Evolutionary conservation across 2,888 invertebrate genomes (phyloP), one percentile per base, ranked within the genome.

Genomic region (Penaeus monodon): DNA sequence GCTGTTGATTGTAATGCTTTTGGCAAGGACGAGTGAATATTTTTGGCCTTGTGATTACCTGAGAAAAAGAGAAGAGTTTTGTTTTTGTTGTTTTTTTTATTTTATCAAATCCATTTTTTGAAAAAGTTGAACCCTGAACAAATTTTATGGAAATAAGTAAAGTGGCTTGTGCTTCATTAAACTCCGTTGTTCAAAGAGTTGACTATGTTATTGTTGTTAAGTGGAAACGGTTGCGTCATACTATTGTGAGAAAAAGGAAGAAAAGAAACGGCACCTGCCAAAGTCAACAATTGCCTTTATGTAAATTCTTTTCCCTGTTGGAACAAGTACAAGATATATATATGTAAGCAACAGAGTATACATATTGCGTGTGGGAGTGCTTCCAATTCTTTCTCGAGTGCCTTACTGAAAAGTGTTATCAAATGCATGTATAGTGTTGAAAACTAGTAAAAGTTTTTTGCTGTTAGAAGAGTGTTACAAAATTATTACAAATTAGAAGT

Each of bases 341-440:
- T 44, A 38, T 44, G 20, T 20, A 44, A 49, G 49, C n/a, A 38
- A 38, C 49, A 44, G n/a, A n/a, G 33, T n/a, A 76, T 38, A 44
- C 76, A 68, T 68, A 27, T n/a, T 68, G n/a, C 73, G 38, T 33
- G 38, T 63, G 78, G 81, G 57, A 68, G 86, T 86, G 86, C 86
- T 86, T 86, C 86, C 86, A 86, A 68, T 14, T 44, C 49, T 57
- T 66, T 78, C 83, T 82, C 76, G n/a, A 83, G 86, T 86, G 86
- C 86, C 86, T 86, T 86, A 86, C 65, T 57, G 76, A 86, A 83
- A 79, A 86, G 86, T 86, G 86, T 78, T 86, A 86, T 57, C 83
- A 86, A 76, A 78, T 79, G 77, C 79, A 68, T 85, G 73, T 74
- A 74, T 78, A 63, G 44, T 78, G 68, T 80, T 68, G 77, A 68